Evolutionary conservation across 1,140 invertebrate species (phyloP), one percentile per base, ranked within the genome.

Genomic region (Aleiodes sp.): DNA sequence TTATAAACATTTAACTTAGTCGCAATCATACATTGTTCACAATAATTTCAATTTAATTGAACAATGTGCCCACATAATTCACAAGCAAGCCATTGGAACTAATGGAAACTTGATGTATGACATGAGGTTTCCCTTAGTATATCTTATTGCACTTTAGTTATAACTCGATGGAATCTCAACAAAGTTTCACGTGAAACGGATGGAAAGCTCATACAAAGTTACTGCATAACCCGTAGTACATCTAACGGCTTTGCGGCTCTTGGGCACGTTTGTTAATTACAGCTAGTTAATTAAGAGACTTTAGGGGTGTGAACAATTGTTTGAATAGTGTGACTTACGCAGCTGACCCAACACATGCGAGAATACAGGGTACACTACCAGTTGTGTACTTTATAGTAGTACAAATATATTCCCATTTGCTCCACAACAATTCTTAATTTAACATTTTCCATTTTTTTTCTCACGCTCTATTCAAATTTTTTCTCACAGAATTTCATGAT

Each of bases 211-310:
- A 64, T 16, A 56, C 43, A 56, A 57, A 56, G 65, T 19, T 31
- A 66, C 60, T 33, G 60, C 60, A 14, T 35, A 62, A 62, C 31
- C 33, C n/a, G 14, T 61, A 24, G 46, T 7, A 52, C 46, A 71
- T 12, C 39, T 12, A 28, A 66, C 52, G 16, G 35, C 1, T 74
- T 79, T 73, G 73, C 71, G 74, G 73, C 74, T 76, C 78, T 78
- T 66, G 70, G 73, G 76, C 80, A 80, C 78, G 80, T 82, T 81
- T 81, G 79, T 82, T 83, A 82, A 83, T 83, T 82, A 83, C 77
- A 73, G 76, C 78, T 82, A 83, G 83, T 83, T 84, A 84, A 84
- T 83, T 82, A 83, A 83, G 77, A 76, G 78, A 76, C 65, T 74
- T 75, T 70, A 71, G 71, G 70, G 75, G 76, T 74, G 59, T 60